phyloP scores from a whole-genome alignment of 2,113 vertebrate genomes.

The Erythrocercus mccallii region DNA sequence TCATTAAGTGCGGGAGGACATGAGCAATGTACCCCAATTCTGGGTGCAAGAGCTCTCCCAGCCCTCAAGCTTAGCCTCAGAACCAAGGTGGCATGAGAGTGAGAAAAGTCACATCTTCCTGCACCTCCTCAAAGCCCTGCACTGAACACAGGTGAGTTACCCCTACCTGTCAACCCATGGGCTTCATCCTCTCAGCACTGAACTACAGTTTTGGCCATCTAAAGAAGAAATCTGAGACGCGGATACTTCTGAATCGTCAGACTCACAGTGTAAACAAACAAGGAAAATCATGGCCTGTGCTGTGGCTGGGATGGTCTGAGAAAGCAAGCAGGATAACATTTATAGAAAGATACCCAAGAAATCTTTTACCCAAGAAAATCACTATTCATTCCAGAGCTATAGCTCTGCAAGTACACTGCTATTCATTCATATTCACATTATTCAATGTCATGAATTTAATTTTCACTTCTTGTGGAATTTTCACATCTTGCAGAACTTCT shows the following conservation, averaged over 20 bases:
- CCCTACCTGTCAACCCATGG: too few species aligned
- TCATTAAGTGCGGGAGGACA: neutral
- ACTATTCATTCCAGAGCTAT: neutral
- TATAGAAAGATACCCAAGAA: neutral
- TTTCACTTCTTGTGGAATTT: neutral
- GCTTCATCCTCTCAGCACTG: neutral
- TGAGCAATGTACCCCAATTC: neutral
- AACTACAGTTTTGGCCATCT: neutral
- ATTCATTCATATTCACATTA: neutral
- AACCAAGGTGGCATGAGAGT: rapidly evolving
- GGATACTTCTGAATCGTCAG: neutral
- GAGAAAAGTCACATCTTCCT: neutral
- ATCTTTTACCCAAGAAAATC: neutral
- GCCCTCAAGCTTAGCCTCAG: neutral
- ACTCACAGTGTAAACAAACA: neutral
- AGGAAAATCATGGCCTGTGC: neutral
- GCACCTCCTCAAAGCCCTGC: neutral
- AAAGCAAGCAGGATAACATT: neutral
- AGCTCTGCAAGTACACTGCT: neutral
- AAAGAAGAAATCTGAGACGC: neutral
- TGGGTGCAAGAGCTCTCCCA: neutral
- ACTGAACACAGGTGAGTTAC: neutral
- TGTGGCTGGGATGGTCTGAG: neutral
- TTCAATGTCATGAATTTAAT: neutral
- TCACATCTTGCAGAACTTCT: neutral